Evolutionary conservation across 2,888 invertebrate genomes (phyloP).

Genomic region (Leucophenga maculata): DNA sequence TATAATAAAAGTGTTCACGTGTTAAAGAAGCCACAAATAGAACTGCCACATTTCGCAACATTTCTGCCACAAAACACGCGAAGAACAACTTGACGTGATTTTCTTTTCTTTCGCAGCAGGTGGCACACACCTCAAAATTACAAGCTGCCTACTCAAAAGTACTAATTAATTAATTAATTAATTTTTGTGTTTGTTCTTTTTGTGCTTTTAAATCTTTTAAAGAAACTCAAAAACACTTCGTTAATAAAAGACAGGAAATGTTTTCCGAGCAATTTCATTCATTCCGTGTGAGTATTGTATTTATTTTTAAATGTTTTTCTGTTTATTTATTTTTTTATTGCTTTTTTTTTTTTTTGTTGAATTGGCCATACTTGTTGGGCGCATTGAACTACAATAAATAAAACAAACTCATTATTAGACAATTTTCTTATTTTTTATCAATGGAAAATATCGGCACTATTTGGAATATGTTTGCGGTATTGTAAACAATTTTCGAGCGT

Average conservation of each 20-base stretch:
- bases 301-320: neutral
- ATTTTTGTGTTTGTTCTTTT: neutral
- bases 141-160: neutral
- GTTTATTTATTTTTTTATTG: neutral
- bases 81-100: neutral
- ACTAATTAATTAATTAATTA: slow-evolving; percentile 16
- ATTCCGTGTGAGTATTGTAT: neutral
- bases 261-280: neutral
- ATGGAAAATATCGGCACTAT: neutral
- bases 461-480: neutral
- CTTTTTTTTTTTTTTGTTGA: neutral
- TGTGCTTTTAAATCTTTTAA: neutral
- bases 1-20: no score
- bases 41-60: no score
- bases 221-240: no score
- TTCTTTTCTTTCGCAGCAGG: neutral
- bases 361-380: slow-evolving; percentile 1
- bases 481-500: no score
- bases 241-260: no score
- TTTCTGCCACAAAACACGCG: neutral
- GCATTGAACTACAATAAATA: slow-evolving; percentile 16
- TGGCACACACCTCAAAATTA: neutral
- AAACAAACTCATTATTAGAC: slow-evolving; percentile 1
- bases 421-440: neutral
- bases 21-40: no score